These are phyloP conservation scores for Sula dactylatra DNA, from an alignment of 2,113 vertebrate species.

Conservation along the genomic window DNA sequence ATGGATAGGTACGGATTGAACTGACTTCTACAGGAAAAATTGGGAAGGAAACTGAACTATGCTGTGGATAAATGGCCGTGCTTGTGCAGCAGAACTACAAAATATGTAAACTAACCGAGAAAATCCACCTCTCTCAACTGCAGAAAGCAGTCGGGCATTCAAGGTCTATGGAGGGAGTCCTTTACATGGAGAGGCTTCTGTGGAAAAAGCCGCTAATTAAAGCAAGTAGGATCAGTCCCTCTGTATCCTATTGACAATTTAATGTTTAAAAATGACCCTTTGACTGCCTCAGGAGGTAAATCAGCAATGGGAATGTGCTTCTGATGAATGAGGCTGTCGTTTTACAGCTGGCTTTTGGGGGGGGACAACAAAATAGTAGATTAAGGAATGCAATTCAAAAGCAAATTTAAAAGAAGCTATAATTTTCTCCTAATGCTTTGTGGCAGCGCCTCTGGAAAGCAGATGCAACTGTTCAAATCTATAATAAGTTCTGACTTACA, in stretches of 20 bases:
- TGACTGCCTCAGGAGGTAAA: not conserved
- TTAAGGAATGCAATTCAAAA: not conserved
- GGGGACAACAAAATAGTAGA: not conserved
- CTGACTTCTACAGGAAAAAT: not conserved
- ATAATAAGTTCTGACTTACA: not conserved
- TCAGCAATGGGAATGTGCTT: not conserved
- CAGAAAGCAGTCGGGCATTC: not conserved
- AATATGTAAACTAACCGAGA: not conserved
- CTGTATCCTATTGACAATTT: slow-evolving; percentile 33
- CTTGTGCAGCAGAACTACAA: not conserved
- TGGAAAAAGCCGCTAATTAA: not conserved
- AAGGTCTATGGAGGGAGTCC: not conserved
- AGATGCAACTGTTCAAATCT: not conserved
- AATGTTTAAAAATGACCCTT: slow-evolving; percentile 25
- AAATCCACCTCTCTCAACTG: not conserved
- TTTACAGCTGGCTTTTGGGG: not conserved
- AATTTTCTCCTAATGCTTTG: not conserved
- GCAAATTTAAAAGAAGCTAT: not conserved
- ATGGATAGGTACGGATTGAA: not conserved
- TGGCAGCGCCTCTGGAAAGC: not conserved
- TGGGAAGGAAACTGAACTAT: not conserved
- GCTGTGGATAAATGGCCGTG: not conserved
- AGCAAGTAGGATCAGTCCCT: slow-evolving; percentile 10
- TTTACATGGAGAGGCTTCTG: not conserved
- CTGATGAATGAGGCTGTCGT: not conserved